phyloP scores from a whole-genome alignment of 2,797 vertebrate species.

The Choloepus didactylus region DNA sequence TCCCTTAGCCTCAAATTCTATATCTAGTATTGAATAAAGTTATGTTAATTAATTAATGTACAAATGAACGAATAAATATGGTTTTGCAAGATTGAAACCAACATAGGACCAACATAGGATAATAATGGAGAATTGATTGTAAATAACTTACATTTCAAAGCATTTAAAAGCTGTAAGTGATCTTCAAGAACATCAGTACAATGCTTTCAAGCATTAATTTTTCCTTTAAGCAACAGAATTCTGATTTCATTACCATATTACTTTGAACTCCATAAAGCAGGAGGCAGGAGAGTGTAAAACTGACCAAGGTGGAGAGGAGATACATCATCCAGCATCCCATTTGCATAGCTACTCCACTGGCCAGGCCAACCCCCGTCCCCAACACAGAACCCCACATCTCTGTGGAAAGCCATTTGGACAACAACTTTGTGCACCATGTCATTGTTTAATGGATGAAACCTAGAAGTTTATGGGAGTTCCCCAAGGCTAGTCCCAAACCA shows the following conservation, averaged over 20 bases:
- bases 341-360: not conserved
- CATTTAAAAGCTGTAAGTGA: conserved; percentile 9
- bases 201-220: conserved; percentile 31
- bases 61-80: conserved; percentile 18
- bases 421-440: too few relatives aligned
- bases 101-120: not conserved
- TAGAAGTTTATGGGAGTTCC: too few relatives aligned
- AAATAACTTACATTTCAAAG: not conserved
- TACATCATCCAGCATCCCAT: accelerated
- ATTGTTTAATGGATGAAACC: not conserved
- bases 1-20: not conserved
- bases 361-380: too few relatives aligned
- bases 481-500: not conserved
- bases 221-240: conserved; percentile 48
- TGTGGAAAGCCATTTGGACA: not conserved
- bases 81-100: not conserved
- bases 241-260: not conserved
- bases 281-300: not conserved
- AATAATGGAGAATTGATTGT: not conserved
- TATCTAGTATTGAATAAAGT: conserved; percentile 1
- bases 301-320: not conserved
- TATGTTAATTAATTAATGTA: conserved; percentile 21
- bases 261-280: not conserved
- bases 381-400: not conserved
- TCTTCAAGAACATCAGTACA: not conserved